Base-by-base conservation (phyloP, 1,140 invertebrate species). In the Schlechtendalia chinensis region DNA sequence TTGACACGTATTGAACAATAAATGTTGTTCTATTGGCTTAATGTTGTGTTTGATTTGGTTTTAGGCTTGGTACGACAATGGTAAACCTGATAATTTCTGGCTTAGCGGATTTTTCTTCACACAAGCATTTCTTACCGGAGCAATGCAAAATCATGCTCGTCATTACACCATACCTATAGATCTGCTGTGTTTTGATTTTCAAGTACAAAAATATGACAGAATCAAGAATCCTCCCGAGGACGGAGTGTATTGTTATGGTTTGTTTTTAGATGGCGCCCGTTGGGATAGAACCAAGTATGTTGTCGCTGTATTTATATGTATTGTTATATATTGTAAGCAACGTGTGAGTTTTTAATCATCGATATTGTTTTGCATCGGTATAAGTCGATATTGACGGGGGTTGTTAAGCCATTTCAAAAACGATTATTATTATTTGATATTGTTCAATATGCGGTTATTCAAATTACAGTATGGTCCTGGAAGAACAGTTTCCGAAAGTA, bases 21-120 rank as follows among this genome's bases (percentile, higher is more conserved):
- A 1, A n/a, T 56, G 8, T 56, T 53, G 8, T 53, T 14, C 14
- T 53, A 53, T n/a, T n/a, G n/a, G n/a, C n/a, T n/a, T n/a, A n/a
- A n/a, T n/a, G n/a, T n/a, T n/a, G n/a, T n/a, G 16, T 53, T 53
- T 53, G 10, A 45, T 45, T 14, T 24, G n/a, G 19, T 67, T 83
- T 45, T 86, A 93, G 84, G 87, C 89, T 53, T 98, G 96, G 96
- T 90, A 91, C 83, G 85, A 90, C 22, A 84, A 91, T 59, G 93
- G 93, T 5, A 94, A 94, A 85, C 94, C 95, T 5, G 79, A 88
- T 0, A 91, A 90, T 0, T 97, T 95, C 86, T 98, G 96, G 96
- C 88, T 98, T 5, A 95, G 95, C 0, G 96, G 95, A 11, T 97
- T 98, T 85, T 98, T 94, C 84, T 97, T 97, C 85, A 95, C 95